Conservation (phyloP, 2,113 vertebrate genomes). For the Pelusios castaneus region DNA sequence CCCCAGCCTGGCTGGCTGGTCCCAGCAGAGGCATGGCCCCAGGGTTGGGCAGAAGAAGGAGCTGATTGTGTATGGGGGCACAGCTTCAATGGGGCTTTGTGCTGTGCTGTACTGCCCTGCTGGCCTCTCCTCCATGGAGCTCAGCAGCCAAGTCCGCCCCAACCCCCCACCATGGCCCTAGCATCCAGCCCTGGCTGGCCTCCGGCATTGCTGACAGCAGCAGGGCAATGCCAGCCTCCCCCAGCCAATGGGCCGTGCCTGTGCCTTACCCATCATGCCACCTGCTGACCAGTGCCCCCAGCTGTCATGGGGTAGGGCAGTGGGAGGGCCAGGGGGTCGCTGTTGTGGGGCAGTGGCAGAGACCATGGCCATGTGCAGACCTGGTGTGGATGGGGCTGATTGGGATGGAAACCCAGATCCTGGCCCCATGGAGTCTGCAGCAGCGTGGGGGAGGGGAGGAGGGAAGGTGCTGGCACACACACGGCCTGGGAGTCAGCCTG, state of each 20-base stretch:
- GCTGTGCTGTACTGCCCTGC: background rate
- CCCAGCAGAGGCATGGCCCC: background rate
- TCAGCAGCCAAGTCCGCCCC: background rate
- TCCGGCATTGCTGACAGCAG: background rate
- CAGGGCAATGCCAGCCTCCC: background rate
- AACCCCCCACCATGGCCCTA: background rate
- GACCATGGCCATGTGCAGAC: background rate
- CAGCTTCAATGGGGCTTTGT: constrained; percentile 57
- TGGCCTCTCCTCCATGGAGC: background rate
- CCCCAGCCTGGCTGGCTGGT: background rate
- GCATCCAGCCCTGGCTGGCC: background rate
- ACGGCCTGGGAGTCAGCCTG: background rate
- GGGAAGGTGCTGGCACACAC: background rate
- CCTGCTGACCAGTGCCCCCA: too few species aligned
- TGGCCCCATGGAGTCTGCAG: background rate
- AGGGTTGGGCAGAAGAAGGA: constrained; percentile 38
- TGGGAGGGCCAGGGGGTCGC: too few species aligned
- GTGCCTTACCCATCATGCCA: background rate
- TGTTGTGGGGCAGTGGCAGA: background rate
- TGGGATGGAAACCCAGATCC: too few species aligned
- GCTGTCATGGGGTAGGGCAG: background rate
- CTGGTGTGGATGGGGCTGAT: background rate
- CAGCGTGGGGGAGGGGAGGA: too few species aligned
- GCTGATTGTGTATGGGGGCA: constrained; percentile 48
- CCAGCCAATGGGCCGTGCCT: background rate